Percentiles rank a stretch among this genome's conserved stretches.
phyloP scores from a whole-genome alignment of 1,140 invertebrate genomes.

The Neoseiulus cucumeris region DNA sequence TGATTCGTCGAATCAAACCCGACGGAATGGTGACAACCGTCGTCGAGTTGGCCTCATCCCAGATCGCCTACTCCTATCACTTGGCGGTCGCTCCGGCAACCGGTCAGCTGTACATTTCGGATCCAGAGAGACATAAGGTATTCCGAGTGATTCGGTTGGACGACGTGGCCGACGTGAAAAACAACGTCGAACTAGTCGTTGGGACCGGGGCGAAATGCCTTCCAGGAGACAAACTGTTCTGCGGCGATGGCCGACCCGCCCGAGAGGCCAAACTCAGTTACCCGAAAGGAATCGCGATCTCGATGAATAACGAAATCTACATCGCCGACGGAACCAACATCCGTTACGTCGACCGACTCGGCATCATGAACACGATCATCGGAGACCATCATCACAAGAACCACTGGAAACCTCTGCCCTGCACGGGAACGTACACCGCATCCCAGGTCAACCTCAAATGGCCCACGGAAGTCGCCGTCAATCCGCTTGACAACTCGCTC shows the following conservation, averaged over 20 bases:
- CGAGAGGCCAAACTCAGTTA: slow-evolving; percentile 71
- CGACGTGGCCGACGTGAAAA: slow-evolving; percentile 52
- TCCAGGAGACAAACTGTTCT: slow-evolving; percentile 66
- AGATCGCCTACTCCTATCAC: slow-evolving; percentile 85
- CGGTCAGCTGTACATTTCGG: slow-evolving; percentile 84
- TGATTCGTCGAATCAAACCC: slow-evolving; percentile 73
- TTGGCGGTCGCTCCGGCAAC: slow-evolving; percentile 83
- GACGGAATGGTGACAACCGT: slow-evolving; percentile 78
- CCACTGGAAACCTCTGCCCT: slow-evolving; percentile 70
- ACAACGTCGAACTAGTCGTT: slow-evolving; percentile 71
- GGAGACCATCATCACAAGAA: slow-evolving; percentile 67
- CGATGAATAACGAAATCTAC: slow-evolving; percentile 64
- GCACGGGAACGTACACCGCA: slow-evolving; percentile 39
- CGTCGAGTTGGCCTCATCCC: slow-evolving; percentile 68
- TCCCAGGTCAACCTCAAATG: slow-evolving; percentile 60
- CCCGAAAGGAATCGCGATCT: slow-evolving; percentile 87
- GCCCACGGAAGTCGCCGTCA: slow-evolving; percentile 79
- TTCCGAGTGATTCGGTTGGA: slow-evolving; percentile 34
- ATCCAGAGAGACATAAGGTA: slow-evolving; percentile 67
- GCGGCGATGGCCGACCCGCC: slow-evolving; percentile 79
- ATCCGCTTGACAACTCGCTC: slow-evolving; percentile 73
- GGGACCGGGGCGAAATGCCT: slow-evolving; percentile 89
- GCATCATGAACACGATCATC: slow-evolving; percentile 81
- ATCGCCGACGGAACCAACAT: slow-evolving; percentile 86
- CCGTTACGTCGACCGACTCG: slow-evolving; percentile 60